Evolutionary conservation across 2,113 vertebrate genomes (phyloP), one percentile per base, ranked within the genome.

Genomic region (Zingel zingel): DNA sequence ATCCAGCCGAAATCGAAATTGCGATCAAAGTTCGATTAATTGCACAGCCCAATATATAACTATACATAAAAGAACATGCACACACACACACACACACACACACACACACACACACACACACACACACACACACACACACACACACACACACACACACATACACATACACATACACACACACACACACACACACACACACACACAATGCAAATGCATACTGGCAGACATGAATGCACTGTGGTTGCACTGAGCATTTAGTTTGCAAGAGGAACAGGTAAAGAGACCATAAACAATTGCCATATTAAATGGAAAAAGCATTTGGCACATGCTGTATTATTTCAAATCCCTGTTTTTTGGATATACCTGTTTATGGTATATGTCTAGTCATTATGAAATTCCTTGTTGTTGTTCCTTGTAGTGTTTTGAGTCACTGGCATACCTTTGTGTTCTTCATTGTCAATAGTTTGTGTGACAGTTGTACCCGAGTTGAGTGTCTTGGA

Each of bases 391-490:
- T 51, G 51, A 39, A 23, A 69, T n/a, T n/a, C 7, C n/a, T 16
- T 43, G 5, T 50, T 58, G 33, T 67, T 59, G 68, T 61, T 61
- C 12, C 21, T 56, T 11, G 1, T 1, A 3, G 3, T 30, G 23
- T 79, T 58, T 81, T 48, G 51, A 74, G 19, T 67, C 76, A 18
- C 21, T 39, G 30, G 33, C 39, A 13, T 2, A n/a, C 51, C 45
- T 10, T 47, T 2, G 33, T 75, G 53, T 79, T 84, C 27, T 79
- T 82, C 73, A 56, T 51, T 86, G 74, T 84, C 50, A 30, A 64
- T 82, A 82, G 86, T 79, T 85, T 83, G 61, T 72, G 76, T 85
- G 81, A 86, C 79, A 83, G 54, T 77, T 43, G 77, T 71, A 83
- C 77, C 87, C 80, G 75, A 64, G 67, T 68, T 16, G 50, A 79